Base-by-base conservation (phyloP, 2,113 vertebrate species). In the Telmatochromis brachygnathus region DNA sequence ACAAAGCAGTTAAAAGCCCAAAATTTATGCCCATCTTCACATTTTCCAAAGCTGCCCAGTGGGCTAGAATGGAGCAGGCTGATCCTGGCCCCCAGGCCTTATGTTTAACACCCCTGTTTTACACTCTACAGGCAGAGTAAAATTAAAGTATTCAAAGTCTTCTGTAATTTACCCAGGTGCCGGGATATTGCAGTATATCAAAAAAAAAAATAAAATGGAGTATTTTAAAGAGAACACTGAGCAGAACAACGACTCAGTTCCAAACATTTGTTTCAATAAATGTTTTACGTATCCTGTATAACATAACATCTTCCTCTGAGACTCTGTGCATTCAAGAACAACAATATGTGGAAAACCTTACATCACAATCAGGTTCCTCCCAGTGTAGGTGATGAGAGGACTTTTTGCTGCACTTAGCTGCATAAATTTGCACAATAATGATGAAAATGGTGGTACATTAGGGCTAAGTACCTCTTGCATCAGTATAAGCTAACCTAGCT, bases 361-460 rank as follows among this genome's bases (percentile, higher is more conserved):
- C 11, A 81, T 53, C 3, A 28, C n/a, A 60, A 62, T 80, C 62
- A 39, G 35, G 45, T 81, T 84, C 53, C 62, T 33, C 47, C 30
- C 10, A 19, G 23, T 51, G 49, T 5, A 55, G 23, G 51, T 47
- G 56, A 54, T 53, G 14, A 23, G 35, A 87, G 79, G 86, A 81
- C 77, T 15, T 62, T 84, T 68, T 73, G 56, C 55, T 79, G 54
- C 87, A 84, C 79, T 87, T 87, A 70, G 54, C 87, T 85, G 86
- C 79, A 90, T 83, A 56, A 33, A 93, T 93, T 91, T 92, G 80
- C 90, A 89, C 88, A 90, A 45, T 62, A 88, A 89, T 84, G 82
- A 92, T 42, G 83, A 88, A 88, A 92, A 88, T 9, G 39, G 35
- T 9, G 45, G 17, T 3, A 30, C 87, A 89, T 93, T 85, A 87